Evolutionary conservation across 92 coral and sea anemone species (phyloP).

Genomic region (Palythoa caribaeorum): DNA sequence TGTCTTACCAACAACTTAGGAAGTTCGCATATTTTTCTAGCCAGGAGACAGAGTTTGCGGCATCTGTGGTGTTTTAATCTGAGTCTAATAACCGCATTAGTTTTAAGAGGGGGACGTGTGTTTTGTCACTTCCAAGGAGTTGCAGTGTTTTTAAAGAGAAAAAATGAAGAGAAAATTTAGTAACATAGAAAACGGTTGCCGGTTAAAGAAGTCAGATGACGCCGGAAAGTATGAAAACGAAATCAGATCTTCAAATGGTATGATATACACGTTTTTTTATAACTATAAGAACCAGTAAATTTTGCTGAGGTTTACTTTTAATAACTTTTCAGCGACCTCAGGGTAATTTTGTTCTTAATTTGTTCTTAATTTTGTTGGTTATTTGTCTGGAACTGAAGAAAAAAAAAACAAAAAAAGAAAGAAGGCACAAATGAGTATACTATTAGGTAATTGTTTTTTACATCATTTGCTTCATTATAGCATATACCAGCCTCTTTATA

Average conservation of each 20-base stretch:
- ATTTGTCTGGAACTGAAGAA: too few relatives aligned
- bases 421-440: too few relatives aligned
- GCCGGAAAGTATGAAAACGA: background rate
- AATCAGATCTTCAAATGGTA: constrained; percentile 3
- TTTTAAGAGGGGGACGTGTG: constrained; percentile 2
- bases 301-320: too few relatives aligned
- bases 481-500: too few relatives aligned
- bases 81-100: background rate
- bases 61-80: constrained; percentile 24
- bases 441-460: too few relatives aligned
- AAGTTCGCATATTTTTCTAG: background rate
- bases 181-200: background rate
- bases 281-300: too few relatives aligned
- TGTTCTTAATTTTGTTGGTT: too few relatives aligned
- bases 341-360: too few relatives aligned
- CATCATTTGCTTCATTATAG: too few relatives aligned
- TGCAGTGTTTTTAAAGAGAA: background rate
- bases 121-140: background rate
- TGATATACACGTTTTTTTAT: background rate
- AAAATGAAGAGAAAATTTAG: background rate
- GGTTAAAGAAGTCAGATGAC: background rate
- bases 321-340: too few relatives aligned
- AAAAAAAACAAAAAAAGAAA: too few relatives aligned
- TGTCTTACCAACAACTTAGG: background rate
- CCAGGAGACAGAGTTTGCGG: constrained; percentile 4